These are phyloP conservation scores for Cheilosia grossa DNA, from an alignment of 2,888 invertebrate species.

Conservation along the genomic window DNA sequence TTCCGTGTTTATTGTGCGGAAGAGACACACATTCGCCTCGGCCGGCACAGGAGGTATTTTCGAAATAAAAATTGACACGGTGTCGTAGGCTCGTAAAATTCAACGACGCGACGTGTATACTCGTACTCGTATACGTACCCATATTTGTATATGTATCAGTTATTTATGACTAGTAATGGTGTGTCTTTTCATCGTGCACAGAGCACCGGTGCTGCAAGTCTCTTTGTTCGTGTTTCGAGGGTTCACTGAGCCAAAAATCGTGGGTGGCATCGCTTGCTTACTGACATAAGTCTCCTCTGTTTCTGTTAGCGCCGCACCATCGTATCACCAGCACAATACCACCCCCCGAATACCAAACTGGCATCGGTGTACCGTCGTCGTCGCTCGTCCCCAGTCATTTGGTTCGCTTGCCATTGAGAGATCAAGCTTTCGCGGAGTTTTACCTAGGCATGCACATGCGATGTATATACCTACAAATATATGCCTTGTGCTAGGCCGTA, in stretches of 20 bases:
- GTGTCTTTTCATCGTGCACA: conserved; percentile 47
- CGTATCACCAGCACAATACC: neutral
- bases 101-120: neutral
- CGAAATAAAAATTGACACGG: conserved; percentile 60
- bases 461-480: neutral
- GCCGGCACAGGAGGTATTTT: conserved; percentile 26
- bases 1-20: conserved; percentile 69
- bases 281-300: conserved; percentile 61
- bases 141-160: conserved; percentile 11
- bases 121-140: neutral
- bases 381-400: conserved; percentile 16
- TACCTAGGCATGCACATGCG: conserved; percentile 28
- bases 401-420: conserved; percentile 60
- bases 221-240: conserved; percentile 58
- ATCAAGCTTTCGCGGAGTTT: conserved; percentile 48
- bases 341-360: conserved; percentile 12
- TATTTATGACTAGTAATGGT: conserved; percentile 50
- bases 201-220: conserved; percentile 15
- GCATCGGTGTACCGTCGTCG: neutral
- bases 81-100: conserved; percentile 17
- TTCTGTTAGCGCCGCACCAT: conserved; percentile 71
- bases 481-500: conserved; percentile 4
- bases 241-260: conserved; percentile 72
- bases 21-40: conserved; percentile 25
- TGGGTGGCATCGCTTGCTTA: conserved; percentile 67